A percentile compares a stretch with the other conserved stretches of the same genome.
These are phyloP conservation scores for Aphidius gifuensis DNA, from an alignment of 1,140 invertebrate species.

Conservation along the genomic window DNA sequence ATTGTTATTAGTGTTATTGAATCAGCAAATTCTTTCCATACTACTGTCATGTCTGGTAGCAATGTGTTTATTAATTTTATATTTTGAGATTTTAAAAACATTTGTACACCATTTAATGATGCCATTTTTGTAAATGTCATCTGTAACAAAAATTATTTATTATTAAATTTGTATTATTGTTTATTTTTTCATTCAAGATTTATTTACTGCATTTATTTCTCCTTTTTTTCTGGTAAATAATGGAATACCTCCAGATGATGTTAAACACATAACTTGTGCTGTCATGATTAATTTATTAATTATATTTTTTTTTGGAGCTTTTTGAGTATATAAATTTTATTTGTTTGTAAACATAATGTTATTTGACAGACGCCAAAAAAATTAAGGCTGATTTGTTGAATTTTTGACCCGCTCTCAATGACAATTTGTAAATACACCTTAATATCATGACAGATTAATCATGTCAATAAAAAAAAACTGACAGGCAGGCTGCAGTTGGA, in stretches of 20 bases:
- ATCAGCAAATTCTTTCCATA: slow-evolving; percentile 74
- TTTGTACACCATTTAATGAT: slow-evolving; percentile 80
- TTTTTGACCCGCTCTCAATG: no score
- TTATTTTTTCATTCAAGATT: slow-evolving; percentile 5
- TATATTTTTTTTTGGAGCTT: no score
- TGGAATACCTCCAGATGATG: slow-evolving; percentile 68
- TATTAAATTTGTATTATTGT: neutral
- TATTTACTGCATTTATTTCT: slow-evolving; percentile 62
- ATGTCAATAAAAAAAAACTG: no score
- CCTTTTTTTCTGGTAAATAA: slow-evolving; percentile 70
- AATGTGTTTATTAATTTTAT: slow-evolving; percentile 64
- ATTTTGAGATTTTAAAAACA: slow-evolving; percentile 74
- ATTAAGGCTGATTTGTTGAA: no score
- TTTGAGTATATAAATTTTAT: no score
- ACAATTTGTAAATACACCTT: no score
- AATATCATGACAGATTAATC: no score
- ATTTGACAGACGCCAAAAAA: no score
- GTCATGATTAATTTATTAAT: slow-evolving; percentile 53
- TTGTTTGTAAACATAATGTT: no score
- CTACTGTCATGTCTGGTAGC: slow-evolving; percentile 66
- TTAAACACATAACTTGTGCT: slow-evolving; percentile 67
- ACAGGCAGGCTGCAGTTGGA: no score
- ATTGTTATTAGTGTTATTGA: slow-evolving; percentile 66
- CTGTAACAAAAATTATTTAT: slow-evolving; percentile 46
- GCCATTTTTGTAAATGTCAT: slow-evolving; percentile 75